These are phyloP conservation scores for Pomatorhinus ruficollis DNA, from an alignment of 2,113 vertebrate genomes.

Conservation along the genomic window DNA sequence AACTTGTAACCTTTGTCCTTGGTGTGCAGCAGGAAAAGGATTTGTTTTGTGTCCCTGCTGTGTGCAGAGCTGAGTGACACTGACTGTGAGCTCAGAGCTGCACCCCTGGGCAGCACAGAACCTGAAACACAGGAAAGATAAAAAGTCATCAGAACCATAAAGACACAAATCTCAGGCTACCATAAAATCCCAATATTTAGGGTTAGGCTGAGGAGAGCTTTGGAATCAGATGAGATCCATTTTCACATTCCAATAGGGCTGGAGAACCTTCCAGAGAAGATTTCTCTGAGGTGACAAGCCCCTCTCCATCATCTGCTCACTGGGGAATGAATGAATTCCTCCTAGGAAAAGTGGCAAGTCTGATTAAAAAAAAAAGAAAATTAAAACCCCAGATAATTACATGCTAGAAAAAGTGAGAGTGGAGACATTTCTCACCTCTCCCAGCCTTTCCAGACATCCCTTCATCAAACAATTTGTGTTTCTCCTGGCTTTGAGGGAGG, in stretches of 20 bases:
- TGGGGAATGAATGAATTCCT: background rate
- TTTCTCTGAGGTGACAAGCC: background rate
- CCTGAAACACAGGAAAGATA: too few species aligned
- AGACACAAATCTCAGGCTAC: background rate
- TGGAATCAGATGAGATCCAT: background rate
- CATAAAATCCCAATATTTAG: background rate
- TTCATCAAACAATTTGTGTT: background rate
- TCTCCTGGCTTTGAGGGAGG: background rate
- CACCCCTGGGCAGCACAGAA: too few species aligned
- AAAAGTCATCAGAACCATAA: background rate
- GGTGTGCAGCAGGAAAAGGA: too few species aligned
- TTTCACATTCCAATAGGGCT: rapidly evolving
- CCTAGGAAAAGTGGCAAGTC: background rate
- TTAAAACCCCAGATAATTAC: background rate
- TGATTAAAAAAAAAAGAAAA: background rate
- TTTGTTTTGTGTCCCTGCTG: too few species aligned
- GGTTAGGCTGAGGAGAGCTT: background rate
- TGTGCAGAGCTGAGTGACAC: too few species aligned
- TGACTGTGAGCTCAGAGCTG: too few species aligned
- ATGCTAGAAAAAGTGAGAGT: background rate
- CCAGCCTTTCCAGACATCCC: background rate
- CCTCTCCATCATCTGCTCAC: background rate
- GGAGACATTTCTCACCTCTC: background rate
- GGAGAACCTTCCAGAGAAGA: background rate
- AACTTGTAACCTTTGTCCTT: too few species aligned